Evolutionary conservation across 2,113 vertebrate genomes (phyloP).

Genomic region (Gallinago media): DNA sequence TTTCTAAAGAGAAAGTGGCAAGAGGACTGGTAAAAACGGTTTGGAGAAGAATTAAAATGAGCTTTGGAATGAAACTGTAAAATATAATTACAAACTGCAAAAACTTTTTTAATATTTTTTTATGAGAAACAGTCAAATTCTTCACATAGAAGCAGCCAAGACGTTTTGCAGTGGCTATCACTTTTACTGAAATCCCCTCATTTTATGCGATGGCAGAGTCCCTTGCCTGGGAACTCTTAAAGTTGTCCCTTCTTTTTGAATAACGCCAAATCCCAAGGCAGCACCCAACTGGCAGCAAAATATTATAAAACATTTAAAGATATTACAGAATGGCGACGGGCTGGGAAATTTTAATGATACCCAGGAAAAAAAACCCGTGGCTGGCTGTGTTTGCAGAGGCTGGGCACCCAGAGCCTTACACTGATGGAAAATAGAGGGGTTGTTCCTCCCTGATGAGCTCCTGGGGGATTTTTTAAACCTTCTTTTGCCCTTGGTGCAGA

Average conservation of each 20-base stretch:
- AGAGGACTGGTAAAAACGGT: slow-evolving; percentile 46
- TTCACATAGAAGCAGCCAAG: background rate
- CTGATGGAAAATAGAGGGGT: background rate
- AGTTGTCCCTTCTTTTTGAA: slow-evolving; percentile 49
- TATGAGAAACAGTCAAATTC: slow-evolving; percentile 37
- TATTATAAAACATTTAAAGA: slow-evolving; percentile 25
- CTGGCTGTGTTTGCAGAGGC: background rate
- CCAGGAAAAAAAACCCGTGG: background rate
- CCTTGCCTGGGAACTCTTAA: slow-evolving; percentile 1
- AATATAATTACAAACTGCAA: slow-evolving; percentile 72
- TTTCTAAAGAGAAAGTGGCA: slow-evolving; percentile 63
- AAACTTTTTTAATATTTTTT: slow-evolving; percentile 56
- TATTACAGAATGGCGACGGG: background rate
- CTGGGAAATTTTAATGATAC: slow-evolving; percentile 11
- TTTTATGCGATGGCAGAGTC: background rate
- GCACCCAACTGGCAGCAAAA: background rate
- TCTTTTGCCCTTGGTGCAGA: background rate
- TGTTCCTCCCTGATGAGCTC: background rate
- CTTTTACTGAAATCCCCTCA: slow-evolving; percentile 43
- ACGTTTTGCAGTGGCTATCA: slow-evolving; percentile 26
- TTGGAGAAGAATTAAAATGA: slow-evolving; percentile 75
- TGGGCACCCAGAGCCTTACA: background rate
- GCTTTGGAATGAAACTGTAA: slow-evolving; percentile 74
- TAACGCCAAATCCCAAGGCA: slow-evolving; percentile 38
- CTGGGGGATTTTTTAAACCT: background rate